Percentiles rank a stretch among this genome's conserved stretches.
Evolutionary conservation across 2,113 vertebrate species (phyloP).

Genomic region (Falco punctatus): DNA sequence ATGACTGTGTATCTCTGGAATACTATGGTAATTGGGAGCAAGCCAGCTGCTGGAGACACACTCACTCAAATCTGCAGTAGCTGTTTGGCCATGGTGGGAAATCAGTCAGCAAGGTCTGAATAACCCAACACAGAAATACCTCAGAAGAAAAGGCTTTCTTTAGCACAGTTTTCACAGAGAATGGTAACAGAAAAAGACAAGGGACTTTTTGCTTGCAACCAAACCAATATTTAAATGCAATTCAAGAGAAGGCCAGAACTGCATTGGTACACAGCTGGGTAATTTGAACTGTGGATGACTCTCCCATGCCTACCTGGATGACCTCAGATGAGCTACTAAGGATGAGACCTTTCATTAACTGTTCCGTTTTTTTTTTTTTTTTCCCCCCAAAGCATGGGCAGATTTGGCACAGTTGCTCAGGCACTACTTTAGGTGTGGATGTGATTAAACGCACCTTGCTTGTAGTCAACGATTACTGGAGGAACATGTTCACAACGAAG

Average conservation of each 20-base stretch:
- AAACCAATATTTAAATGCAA: not conserved
- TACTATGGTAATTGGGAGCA: not conserved
- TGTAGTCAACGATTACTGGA: not conserved
- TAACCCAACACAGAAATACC: not conserved
- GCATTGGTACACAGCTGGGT: not conserved
- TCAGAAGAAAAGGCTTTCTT: not conserved
- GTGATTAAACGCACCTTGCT: not conserved
- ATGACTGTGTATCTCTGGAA: fast-evolving
- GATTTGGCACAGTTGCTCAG: not conserved
- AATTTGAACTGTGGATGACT: not conserved
- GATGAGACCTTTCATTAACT: not conserved
- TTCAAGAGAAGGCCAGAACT: not conserved
- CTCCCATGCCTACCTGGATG: not conserved
- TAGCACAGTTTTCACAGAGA: not conserved
- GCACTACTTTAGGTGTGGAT: not conserved
- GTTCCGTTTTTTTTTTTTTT: not conserved
- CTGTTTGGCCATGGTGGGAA: not conserved
- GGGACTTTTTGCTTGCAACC: not conserved
- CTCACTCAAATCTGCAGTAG: not conserved
- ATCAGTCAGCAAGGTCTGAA: not conserved
- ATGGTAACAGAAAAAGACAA: not conserved
- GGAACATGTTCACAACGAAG: not conserved
- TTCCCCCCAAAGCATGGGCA: not conserved
- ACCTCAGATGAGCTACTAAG: not conserved
- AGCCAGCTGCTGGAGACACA: not conserved